These are phyloP conservation scores for Clinocottus analis DNA, from an alignment of 2,113 vertebrate genomes.

Conservation along the genomic window DNA sequence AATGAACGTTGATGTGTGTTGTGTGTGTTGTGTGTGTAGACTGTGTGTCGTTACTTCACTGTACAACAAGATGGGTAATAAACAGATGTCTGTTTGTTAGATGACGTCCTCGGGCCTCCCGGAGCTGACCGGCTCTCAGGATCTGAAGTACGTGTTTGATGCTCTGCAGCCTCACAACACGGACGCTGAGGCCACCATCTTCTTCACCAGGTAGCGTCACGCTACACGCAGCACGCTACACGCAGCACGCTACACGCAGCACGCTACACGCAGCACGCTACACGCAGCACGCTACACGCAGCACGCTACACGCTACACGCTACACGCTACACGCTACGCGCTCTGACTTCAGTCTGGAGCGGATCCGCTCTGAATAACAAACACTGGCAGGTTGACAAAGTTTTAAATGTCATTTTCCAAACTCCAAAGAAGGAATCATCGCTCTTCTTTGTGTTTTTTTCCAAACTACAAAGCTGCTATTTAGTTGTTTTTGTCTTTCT, in stretches of 20 bases:
- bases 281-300: no score
- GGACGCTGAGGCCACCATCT: slow-evolving; percentile 97
- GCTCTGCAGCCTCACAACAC: slow-evolving; percentile 96
- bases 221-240: no score
- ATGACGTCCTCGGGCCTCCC: slow-evolving; percentile 97
- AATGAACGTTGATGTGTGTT: neutral
- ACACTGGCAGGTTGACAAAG: neutral
- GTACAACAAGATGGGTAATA: neutral
- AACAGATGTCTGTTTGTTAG: slow-evolving; percentile 69
- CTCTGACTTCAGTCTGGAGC: neutral
- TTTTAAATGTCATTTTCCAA: neutral
- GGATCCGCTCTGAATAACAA: neutral
- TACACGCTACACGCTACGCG: no score
- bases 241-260: no score
- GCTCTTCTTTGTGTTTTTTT: neutral
- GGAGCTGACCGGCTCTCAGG: slow-evolving; percentile 91
- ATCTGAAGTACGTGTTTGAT: slow-evolving; percentile 96
- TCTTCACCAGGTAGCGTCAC: slow-evolving; percentile 99
- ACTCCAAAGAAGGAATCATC: neutral
- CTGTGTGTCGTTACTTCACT: neutral
- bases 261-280: no score
- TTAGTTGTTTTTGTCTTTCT: neutral
- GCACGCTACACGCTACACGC: no score
- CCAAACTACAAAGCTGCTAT: neutral
- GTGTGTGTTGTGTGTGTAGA: neutral